These are phyloP conservation scores for Cichladusa arquata DNA, from an alignment of 2,113 vertebrate species.

Conservation along the genomic window DNA sequence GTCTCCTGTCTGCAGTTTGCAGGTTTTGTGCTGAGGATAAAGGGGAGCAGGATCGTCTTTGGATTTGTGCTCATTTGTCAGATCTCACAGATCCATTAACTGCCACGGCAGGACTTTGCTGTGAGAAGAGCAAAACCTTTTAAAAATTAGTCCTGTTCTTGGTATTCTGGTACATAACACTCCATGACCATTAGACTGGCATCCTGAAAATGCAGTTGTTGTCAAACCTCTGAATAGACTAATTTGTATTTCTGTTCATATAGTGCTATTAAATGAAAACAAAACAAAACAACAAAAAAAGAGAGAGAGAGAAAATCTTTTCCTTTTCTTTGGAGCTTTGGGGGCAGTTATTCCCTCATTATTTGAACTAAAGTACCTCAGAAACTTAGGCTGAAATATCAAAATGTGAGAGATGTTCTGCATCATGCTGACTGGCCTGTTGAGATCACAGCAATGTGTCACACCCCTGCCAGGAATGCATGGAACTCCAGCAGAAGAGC, in stretches of 20 bases:
- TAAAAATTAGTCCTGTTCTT: neutral
- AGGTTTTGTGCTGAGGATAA: neutral
- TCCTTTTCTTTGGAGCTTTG: neutral
- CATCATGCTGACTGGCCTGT: rapidly evolving
- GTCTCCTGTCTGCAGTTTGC: neutral
- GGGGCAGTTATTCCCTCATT: neutral
- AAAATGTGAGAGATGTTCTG: neutral
- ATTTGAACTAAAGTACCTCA: neutral
- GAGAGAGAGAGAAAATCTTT: neutral
- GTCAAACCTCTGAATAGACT: neutral
- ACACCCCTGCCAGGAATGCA: neutral
- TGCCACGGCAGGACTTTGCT: neutral
- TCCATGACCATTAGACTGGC: neutral
- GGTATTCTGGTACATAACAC: neutral
- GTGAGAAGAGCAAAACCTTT: neutral
- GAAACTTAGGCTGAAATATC: neutral
- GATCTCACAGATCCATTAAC: neutral
- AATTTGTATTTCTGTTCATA: neutral
- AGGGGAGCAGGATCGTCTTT: neutral
- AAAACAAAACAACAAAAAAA: too few species aligned
- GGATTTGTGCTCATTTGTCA: neutral
- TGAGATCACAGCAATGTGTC: neutral
- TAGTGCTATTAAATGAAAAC: neutral
- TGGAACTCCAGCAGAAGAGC: neutral
- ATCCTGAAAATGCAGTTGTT: neutral